Evolutionary conservation across 2,113 vertebrate species (phyloP).

Genomic region (Microcebus murinus): DNA sequence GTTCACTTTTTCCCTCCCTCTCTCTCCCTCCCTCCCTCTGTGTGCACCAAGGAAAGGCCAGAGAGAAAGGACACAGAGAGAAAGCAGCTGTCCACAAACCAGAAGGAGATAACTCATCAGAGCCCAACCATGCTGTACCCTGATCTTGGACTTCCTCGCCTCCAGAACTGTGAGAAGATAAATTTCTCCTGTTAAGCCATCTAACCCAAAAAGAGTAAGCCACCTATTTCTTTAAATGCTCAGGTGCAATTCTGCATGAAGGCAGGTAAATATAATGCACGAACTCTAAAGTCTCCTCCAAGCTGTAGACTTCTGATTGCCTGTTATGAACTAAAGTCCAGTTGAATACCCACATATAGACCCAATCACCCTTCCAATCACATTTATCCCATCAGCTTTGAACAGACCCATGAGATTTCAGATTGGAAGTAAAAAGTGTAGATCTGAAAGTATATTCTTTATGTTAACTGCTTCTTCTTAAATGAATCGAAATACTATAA

Average conservation of each 20-base stretch:
- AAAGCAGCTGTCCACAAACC: not conserved
- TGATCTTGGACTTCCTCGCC: not conserved
- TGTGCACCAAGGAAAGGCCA: not conserved
- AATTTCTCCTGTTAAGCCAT: not conserved
- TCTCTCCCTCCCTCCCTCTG: too few relatives aligned
- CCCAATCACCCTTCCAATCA: not conserved
- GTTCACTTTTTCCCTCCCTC: too few relatives aligned
- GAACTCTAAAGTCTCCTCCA: not conserved
- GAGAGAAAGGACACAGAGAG: not conserved
- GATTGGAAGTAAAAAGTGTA: not conserved
- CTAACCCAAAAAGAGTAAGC: not conserved
- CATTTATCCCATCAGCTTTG: not conserved
- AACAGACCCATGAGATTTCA: not conserved
- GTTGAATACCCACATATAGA: not conserved
- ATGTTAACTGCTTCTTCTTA: not conserved
- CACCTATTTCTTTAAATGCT: not conserved
- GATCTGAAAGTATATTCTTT: not conserved
- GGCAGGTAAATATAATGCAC: not conserved
- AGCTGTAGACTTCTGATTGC: not conserved
- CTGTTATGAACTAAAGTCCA: not conserved
- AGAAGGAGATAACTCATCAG: not conserved
- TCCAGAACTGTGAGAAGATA: not conserved
- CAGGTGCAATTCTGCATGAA: not conserved
- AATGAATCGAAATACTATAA: not conserved
- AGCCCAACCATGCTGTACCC: too few relatives aligned